phyloP scores from a whole-genome alignment of 2,113 vertebrate genomes.

The Tor tambroides region DNA sequence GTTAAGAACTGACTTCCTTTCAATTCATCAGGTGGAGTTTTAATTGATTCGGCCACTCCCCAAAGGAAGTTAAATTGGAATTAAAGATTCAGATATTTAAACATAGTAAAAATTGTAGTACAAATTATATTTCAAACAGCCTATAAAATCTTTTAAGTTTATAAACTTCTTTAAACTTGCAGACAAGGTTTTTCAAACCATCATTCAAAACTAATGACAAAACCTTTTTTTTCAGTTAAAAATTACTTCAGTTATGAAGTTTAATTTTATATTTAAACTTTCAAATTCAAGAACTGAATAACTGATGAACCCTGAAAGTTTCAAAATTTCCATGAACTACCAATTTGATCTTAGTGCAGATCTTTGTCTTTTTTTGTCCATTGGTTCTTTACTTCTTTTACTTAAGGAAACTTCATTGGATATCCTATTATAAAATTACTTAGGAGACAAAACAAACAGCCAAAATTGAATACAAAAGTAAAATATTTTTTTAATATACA shows the following conservation, averaged over 20 bases:
- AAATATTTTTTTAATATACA: too few relatives aligned
- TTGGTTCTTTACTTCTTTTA: background rate
- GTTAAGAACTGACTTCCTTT: background rate
- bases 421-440: background rate
- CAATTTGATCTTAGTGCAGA: background rate
- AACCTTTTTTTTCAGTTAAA: too few relatives aligned
- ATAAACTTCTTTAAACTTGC: too few relatives aligned
- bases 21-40: background rate
- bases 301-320: too few relatives aligned
- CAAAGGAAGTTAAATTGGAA: background rate
- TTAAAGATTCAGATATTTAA: background rate
- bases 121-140: too few relatives aligned
- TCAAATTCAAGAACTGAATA: too few relatives aligned
- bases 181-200: too few relatives aligned
- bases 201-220: too few relatives aligned
- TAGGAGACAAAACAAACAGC: background rate
- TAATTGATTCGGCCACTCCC: background rate
- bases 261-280: too few relatives aligned
- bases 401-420: background rate
- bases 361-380: background rate
- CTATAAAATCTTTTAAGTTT: too few relatives aligned
- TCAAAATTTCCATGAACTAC: background rate
- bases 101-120: too few relatives aligned
- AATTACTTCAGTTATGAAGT: too few relatives aligned
- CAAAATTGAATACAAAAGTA: background rate